A percentile compares a stretch with the other conserved stretches of the same genome.
phyloP scores from a whole-genome alignment of 2,113 vertebrate genomes.

The Prionailurus viverrinus region DNA sequence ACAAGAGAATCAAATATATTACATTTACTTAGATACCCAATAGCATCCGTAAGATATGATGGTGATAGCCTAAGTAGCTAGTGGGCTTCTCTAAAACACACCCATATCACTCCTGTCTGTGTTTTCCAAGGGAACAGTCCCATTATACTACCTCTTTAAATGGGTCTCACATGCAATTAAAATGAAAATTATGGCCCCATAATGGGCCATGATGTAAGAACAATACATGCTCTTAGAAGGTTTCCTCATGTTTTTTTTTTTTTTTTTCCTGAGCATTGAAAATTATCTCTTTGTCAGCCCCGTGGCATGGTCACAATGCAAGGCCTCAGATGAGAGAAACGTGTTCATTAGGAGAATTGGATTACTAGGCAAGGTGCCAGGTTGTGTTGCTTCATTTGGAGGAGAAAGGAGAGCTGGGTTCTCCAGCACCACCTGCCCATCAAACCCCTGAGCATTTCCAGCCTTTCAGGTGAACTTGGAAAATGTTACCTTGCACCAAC shows the following conservation, averaged over 20 bases:
- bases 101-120: neutral
- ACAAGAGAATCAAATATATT: constrained; percentile 47
- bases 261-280: constrained; percentile 18
- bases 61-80: neutral
- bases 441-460: constrained; percentile 50
- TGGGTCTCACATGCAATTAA: constrained; percentile 71
- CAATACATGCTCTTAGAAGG: constrained; percentile 70
- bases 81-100: neutral
- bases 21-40: constrained; percentile 41
- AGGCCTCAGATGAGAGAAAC: constrained; percentile 51
- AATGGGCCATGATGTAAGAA: constrained; percentile 60
- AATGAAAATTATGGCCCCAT: constrained; percentile 60
- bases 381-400: constrained; percentile 50
- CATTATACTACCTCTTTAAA: constrained; percentile 54
- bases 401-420: constrained; percentile 46
- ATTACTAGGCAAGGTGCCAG: constrained; percentile 75
- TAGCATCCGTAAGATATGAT: neutral
- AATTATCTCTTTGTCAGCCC: constrained; percentile 79
- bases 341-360: constrained; percentile 76
- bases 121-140: constrained; percentile 47
- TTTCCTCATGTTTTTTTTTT: neutral
- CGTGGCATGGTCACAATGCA: constrained; percentile 70
- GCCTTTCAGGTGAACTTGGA: constrained; percentile 56
- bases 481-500: constrained; percentile 65
- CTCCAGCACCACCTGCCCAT: constrained; percentile 59